Percentiles rank a stretch among this genome's conserved stretches.
These are phyloP conservation scores for Ips typographus DNA, from an alignment of 1,140 invertebrate species.

Conservation along the genomic window DNA sequence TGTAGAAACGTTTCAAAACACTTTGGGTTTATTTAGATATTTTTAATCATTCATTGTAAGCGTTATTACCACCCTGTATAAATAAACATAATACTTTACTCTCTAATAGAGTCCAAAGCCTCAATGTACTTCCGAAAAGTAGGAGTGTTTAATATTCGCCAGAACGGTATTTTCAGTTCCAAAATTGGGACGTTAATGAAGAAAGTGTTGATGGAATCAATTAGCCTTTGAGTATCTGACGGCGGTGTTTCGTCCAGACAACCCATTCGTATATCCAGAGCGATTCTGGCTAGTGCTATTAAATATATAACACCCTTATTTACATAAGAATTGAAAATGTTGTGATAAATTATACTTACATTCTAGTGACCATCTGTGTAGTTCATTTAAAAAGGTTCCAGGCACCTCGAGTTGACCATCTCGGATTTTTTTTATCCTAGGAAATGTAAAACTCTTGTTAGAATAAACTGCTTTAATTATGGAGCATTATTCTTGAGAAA, in stretches of 20 bases:
- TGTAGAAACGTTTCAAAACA: too few relatives aligned
- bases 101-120: conserved; percentile 83
- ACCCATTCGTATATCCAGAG: conserved; percentile 82
- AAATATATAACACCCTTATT: not conserved
- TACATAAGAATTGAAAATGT: not conserved
- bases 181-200: conserved; percentile 79
- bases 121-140: conserved; percentile 77
- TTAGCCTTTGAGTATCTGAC: conserved; percentile 79
- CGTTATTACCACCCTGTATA: not conserved
- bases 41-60: too few relatives aligned
- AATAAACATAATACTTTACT: conserved; percentile 59
- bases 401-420: conserved; percentile 67
- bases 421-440: conserved; percentile 62
- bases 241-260: conserved; percentile 71
- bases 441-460: conserved; percentile 21
- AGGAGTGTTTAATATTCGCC: conserved; percentile 77
- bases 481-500: too few relatives aligned
- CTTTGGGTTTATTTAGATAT: too few relatives aligned
- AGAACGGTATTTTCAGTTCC: conserved; percentile 81
- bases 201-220: conserved; percentile 80
- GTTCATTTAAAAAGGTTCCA: conserved; percentile 71
- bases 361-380: conserved; percentile 76
- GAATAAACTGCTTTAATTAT: too few relatives aligned
- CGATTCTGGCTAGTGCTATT: conserved; percentile 79
- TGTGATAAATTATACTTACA: conserved; percentile 56